These are phyloP conservation scores for Lates calcarifer DNA, from an alignment of 2,113 vertebrate genomes.

Conservation along the genomic window DNA sequence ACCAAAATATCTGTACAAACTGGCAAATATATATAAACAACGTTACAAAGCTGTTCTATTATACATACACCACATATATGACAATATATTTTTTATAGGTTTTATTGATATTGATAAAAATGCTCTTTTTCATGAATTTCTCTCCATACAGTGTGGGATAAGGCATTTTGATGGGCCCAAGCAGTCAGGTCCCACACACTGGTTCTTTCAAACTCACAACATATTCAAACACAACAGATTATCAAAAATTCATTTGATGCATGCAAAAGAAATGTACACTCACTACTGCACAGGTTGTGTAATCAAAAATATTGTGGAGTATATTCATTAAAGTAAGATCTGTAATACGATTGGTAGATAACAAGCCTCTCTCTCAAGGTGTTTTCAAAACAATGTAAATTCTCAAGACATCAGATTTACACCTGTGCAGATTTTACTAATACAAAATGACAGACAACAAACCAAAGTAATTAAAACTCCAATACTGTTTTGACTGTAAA, in stretches of 20 bases:
- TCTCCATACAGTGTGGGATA: not conserved
- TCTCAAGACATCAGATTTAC: not conserved
- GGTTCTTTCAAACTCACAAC: not conserved
- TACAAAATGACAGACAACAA: not conserved
- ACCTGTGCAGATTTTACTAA: not conserved
- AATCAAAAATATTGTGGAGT: slow-evolving; percentile 2
- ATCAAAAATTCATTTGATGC: slow-evolving; percentile 21
- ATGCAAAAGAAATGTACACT: slow-evolving; percentile 39
- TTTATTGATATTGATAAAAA: slow-evolving; percentile 25
- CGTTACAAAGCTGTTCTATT: not conserved
- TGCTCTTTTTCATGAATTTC: not conserved
- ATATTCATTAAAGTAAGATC: not conserved
- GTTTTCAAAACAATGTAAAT: not conserved
- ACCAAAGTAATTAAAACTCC: not conserved
- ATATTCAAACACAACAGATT: slow-evolving; percentile 13
- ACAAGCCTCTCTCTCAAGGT: slow-evolving; percentile 12
- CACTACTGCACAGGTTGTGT: slow-evolving; percentile 6
- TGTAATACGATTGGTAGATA: slow-evolving; percentile 20
- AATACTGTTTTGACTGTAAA: slow-evolving; percentile 22
- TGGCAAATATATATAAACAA: not conserved
- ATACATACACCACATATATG: not conserved
- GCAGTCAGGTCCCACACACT: not conserved
- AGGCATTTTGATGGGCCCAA: slow-evolving; percentile 1
- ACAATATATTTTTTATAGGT: not conserved
- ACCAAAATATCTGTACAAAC: not conserved